Conservation (phyloP, 2,113 vertebrate species). For the Gambusia affinis region DNA sequence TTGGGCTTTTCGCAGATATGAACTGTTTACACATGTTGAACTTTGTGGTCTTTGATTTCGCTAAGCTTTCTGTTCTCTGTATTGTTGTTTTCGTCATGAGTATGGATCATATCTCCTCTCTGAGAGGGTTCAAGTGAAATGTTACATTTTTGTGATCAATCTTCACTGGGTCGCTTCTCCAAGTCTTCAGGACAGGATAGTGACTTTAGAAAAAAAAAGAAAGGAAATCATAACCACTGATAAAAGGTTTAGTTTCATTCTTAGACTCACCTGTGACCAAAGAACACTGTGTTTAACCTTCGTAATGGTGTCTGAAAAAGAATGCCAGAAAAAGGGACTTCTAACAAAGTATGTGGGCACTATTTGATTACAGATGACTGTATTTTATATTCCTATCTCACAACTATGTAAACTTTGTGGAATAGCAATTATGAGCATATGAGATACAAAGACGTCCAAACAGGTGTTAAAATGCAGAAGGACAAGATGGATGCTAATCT, state of each 20-base stretch:
- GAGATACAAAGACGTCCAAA: slow-evolving; percentile 15
- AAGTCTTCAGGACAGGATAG: slow-evolving; percentile 20
- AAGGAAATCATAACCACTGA: slow-evolving; percentile 18
- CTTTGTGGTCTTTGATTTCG: not conserved
- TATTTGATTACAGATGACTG: not conserved
- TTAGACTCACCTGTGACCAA: slow-evolving; percentile 68
- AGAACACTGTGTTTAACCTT: slow-evolving; percentile 75
- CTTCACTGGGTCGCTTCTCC: not conserved
- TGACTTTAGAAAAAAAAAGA: slow-evolving; percentile 24
- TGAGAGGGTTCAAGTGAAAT: not conserved
- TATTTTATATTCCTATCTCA: not conserved
- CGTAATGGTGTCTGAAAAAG: slow-evolving; percentile 39
- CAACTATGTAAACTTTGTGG: not conserved
- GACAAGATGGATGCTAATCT: slow-evolving; percentile 30
- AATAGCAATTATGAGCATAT: slow-evolving; percentile 27
- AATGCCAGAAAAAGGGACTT: slow-evolving; percentile 50
- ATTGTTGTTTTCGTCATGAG: not conserved
- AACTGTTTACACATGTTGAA: not conserved
- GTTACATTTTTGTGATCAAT: not conserved
- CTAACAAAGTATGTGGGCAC: not conserved
- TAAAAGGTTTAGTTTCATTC: slow-evolving; percentile 40
- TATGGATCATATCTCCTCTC: not conserved
- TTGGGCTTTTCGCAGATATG: not conserved
- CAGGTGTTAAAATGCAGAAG: slow-evolving; percentile 1
- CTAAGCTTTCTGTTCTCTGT: not conserved